phyloP scores from a whole-genome alignment of 2,888 invertebrate species.

The Macrophya annulata region DNA sequence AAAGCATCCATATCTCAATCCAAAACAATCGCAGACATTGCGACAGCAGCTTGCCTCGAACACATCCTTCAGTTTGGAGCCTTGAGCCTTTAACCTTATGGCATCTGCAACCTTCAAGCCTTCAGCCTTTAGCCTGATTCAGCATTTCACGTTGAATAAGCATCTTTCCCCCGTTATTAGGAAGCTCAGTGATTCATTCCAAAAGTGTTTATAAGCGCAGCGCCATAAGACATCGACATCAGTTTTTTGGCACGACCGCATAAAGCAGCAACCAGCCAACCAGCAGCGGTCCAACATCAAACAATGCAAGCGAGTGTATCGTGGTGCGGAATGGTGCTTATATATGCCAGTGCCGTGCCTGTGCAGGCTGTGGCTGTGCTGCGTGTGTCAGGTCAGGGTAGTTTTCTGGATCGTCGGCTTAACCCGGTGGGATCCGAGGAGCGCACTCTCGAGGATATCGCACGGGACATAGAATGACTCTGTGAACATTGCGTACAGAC shows the following conservation, averaged over 20 bases:
- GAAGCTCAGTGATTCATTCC: slow-evolving; percentile 23
- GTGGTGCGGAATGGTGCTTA: slow-evolving; percentile 50
- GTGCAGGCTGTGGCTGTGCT: slow-evolving; percentile 66
- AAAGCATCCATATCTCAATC: slow-evolving; percentile 42
- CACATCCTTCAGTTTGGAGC: slow-evolving; percentile 28
- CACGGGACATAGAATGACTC: slow-evolving; percentile 77
- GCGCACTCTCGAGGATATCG: slow-evolving; percentile 66
- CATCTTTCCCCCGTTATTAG: not conserved
- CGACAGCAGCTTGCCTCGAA: slow-evolving; percentile 9
- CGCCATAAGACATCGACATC: slow-evolving; percentile 45
- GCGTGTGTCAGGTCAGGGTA: slow-evolving; percentile 72
- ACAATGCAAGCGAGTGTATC: slow-evolving; percentile 75
- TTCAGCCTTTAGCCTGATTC: not conserved
- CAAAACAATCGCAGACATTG: slow-evolving; percentile 35
- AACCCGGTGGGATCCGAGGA: slow-evolving; percentile 62
- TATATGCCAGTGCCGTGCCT: slow-evolving; percentile 63
- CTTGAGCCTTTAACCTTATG: not conserved
- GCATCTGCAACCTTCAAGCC: slow-evolving; percentile 5
- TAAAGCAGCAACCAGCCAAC: slow-evolving; percentile 67
- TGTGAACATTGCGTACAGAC: slow-evolving; percentile 76
- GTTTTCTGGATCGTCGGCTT: slow-evolving; percentile 68
- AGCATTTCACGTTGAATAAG: not conserved
- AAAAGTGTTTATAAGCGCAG: slow-evolving; percentile 25
- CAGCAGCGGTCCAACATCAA: slow-evolving; percentile 74
- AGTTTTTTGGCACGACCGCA: slow-evolving; percentile 9